These are phyloP conservation scores for Puffinus mauretanicus DNA, from an alignment of 2,113 vertebrate species.

Conservation along the genomic window DNA sequence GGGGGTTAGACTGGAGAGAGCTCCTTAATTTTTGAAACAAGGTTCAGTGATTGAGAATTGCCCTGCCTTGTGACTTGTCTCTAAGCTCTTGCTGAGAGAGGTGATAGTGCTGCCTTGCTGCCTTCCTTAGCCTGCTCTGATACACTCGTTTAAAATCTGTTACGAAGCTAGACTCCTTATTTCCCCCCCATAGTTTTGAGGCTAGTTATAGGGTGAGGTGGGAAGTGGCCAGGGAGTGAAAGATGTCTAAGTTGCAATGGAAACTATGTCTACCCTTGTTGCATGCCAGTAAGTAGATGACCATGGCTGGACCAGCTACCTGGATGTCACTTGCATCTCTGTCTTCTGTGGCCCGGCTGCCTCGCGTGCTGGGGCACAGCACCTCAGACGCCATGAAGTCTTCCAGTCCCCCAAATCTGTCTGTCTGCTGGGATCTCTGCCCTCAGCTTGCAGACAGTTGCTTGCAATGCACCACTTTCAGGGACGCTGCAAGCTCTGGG, in stretches of 20 bases:
- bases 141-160: not conserved
- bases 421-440: not conserved
- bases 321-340: not conserved
- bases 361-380: accelerated
- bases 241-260: not conserved
- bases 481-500: accelerated
- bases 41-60: not conserved
- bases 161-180: not conserved
- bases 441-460: not conserved
- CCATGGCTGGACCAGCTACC: not conserved
- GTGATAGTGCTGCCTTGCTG: not conserved
- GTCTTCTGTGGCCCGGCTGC: accelerated
- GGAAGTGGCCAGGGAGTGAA: not conserved
- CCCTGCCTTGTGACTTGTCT: not conserved
- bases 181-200: not conserved
- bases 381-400: accelerated
- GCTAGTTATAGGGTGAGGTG: not conserved
- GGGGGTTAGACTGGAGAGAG: not conserved
- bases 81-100: not conserved
- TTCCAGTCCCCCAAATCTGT: not conserved
- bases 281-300: accelerated
- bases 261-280: not conserved
- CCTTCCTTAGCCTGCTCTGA: not conserved
- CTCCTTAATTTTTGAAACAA: not conserved
- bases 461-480: not conserved